A percentile compares a stretch with the other conserved stretches of the same genome.
Evolutionary conservation across 2,797 vertebrate genomes (phyloP).

Genomic region (Spheniscus humboldti): DNA sequence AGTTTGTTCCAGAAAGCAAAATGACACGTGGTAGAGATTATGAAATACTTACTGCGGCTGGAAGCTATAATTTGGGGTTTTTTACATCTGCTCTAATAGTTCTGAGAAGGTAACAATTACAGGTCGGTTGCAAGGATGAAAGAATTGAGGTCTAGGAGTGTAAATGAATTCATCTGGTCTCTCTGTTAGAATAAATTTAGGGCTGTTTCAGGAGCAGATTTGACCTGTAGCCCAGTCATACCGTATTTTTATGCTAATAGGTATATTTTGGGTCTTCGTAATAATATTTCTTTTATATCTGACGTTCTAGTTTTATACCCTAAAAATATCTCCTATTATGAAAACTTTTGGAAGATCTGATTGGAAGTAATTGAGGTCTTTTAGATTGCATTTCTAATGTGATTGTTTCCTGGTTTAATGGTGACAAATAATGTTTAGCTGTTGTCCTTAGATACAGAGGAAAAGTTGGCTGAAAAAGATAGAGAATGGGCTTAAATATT

Average conservation of each 20-base stretch:
- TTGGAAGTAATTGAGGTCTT: background rate
- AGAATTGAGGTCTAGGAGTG: background rate
- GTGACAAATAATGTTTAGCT: background rate
- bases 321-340: background rate
- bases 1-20: conserved; percentile 12
- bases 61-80: background rate
- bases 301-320: background rate
- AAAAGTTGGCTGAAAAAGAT: background rate
- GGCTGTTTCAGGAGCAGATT: background rate
- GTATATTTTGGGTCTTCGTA: background rate
- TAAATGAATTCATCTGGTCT: conserved; percentile 5
- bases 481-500: background rate
- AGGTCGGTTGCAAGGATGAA: conserved; percentile 19
- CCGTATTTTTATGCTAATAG: background rate
- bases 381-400: background rate
- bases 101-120: conserved; percentile 16
- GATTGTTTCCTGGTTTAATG: conserved; percentile 24
- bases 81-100: conserved; percentile 1
- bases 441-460: background rate
- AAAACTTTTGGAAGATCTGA: background rate
- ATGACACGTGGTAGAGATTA: conserved; percentile 35
- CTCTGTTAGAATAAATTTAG: background rate
- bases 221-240: background rate
- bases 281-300: background rate
- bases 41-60: conserved; percentile 4